A percentile compares a stretch with the other conserved stretches of the same genome.
Evolutionary conservation across 2,797 vertebrate species (phyloP).

Genomic region (Lepilemur ruficaudatus): DNA sequence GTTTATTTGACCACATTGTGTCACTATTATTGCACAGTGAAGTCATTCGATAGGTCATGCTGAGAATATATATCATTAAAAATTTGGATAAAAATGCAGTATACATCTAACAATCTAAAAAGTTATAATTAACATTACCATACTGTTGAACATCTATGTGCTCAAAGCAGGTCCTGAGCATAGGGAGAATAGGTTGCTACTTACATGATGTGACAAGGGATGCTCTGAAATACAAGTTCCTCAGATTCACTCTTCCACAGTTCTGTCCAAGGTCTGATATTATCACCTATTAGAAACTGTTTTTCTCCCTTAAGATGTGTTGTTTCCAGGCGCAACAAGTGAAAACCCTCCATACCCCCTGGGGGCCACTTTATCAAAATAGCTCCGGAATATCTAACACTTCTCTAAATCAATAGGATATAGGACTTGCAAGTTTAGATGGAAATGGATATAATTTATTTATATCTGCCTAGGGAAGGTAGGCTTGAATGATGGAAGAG

Average conservation of each 20-base stretch:
- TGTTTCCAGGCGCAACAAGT: not conserved
- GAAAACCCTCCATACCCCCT: not conserved
- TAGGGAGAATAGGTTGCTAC: not conserved
- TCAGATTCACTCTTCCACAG: not conserved
- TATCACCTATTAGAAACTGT: not conserved
- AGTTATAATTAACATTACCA: not conserved
- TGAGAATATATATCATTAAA: not conserved
- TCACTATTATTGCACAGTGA: not conserved
- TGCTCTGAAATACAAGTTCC: not conserved
- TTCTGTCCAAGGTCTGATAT: conserved; percentile 26
- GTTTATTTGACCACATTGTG: not conserved
- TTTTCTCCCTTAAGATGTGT: not conserved
- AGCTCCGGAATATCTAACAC: not conserved
- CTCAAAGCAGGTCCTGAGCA: not conserved
- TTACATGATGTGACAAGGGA: not conserved
- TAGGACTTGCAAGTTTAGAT: not conserved
- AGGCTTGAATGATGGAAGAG: not conserved
- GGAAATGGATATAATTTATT: not conserved
- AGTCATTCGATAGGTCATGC: not conserved
- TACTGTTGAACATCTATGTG: not conserved
- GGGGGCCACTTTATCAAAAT: not conserved
- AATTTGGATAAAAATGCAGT: not conserved
- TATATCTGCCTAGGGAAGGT: not conserved
- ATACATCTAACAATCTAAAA: not conserved
- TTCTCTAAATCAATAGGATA: not conserved